Conservation (phyloP, 1,140 invertebrate species). For the Brachionus koreanus region DNA sequence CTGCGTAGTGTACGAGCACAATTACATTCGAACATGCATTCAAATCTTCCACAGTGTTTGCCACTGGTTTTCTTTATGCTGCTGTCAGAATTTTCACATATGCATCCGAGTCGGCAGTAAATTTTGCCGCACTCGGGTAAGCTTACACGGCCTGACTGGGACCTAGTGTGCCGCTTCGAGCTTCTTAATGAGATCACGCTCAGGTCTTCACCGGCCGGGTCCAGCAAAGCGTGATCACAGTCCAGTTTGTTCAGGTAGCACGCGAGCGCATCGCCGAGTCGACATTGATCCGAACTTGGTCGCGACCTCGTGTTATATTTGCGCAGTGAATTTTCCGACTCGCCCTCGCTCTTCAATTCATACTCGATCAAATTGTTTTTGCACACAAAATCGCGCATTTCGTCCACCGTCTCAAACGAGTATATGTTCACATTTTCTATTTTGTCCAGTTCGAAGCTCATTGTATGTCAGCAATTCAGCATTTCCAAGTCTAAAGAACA, state of each 20-base stretch:
- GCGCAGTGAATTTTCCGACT: not conserved
- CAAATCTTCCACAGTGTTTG: constrained; percentile 35
- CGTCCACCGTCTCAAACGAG: not conserved
- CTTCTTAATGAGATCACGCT: not conserved
- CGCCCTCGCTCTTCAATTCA: not conserved
- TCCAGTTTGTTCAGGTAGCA: not conserved
- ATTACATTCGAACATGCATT: constrained; percentile 40
- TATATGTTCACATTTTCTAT: not conserved
- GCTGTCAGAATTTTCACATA: not conserved
- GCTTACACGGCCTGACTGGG: not conserved
- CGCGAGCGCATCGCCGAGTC: not conserved
- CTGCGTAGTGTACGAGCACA: constrained; percentile 1
- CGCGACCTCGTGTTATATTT: not conserved
- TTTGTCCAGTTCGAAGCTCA: constrained; percentile 28
- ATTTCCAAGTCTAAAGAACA: not conserved
- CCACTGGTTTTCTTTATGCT: not conserved
- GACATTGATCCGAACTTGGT: not conserved
- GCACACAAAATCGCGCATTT: not conserved
- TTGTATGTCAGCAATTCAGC: not conserved
- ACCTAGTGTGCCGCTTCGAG: not conserved
- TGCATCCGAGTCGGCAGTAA: not conserved
- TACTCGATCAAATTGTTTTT: not conserved
- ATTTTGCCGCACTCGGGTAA: not conserved
- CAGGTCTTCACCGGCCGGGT: not conserved
- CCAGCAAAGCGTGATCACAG: not conserved